These are phyloP conservation scores for Myotis brandtii DNA, from an alignment of 2,113 vertebrate genomes.

Conservation along the genomic window DNA sequence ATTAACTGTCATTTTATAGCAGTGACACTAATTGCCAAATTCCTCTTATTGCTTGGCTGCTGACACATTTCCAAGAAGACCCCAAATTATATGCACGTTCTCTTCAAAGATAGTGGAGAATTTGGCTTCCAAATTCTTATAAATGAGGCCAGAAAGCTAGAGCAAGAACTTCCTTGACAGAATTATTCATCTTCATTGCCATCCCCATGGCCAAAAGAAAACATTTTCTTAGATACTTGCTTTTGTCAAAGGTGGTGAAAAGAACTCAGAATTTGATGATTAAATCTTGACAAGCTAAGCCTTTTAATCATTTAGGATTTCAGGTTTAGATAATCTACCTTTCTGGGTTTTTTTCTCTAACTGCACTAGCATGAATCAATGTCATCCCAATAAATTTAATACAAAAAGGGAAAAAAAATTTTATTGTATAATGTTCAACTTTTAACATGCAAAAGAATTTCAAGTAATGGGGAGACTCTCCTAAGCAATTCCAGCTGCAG, in stretches of 20 bases:
- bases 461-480: conserved; percentile 68
- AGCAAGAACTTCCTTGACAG: conserved; percentile 1
- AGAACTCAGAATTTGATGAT: conserved; percentile 65
- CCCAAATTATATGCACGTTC: background rate
- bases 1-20: background rate
- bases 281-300: conserved; percentile 18
- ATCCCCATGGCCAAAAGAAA: background rate
- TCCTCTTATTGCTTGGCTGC: background rate
- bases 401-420: background rate
- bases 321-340: conserved; percentile 19
- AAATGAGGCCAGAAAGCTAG: background rate
- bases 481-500: conserved; percentile 77
- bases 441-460: conserved; percentile 57
- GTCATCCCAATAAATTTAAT: conserved; percentile 51
- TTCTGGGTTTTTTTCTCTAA: background rate
- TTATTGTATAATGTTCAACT: background rate
- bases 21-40: background rate
- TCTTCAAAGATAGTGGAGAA: background rate
- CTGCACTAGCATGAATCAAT: background rate
- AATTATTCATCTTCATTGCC: background rate
- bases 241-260: background rate
- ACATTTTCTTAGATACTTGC: background rate
- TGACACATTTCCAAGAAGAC: conserved; percentile 17
- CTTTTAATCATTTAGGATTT: conserved; percentile 66
- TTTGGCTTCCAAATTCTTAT: background rate